A percentile compares a stretch with the other conserved stretches of the same genome.
Evolutionary conservation across 2,113 vertebrate genomes (phyloP).

Genomic region (Stigmatopora argus): DNA sequence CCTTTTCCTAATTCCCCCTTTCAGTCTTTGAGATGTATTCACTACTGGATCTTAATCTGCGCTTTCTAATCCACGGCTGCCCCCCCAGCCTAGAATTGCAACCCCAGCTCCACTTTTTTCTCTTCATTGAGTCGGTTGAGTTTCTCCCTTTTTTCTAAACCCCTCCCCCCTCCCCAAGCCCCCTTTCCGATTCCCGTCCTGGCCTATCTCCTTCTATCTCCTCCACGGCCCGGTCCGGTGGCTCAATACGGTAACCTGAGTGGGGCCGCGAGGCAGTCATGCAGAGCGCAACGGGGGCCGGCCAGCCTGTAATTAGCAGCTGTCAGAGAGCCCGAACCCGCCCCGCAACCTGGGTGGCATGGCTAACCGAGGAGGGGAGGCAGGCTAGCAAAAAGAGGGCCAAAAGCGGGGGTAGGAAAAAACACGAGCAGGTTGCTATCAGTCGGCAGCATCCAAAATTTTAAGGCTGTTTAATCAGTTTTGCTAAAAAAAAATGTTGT

Average conservation of each 20-base stretch:
- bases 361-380: conserved; percentile 35
- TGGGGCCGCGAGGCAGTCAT: conserved; percentile 67
- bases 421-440: no score
- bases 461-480: background rate
- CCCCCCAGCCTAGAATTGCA: conserved; percentile 7
- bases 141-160: conserved; percentile 16
- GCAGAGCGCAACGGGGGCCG: conserved; percentile 72
- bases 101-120: conserved; percentile 33
- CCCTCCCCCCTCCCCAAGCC: conserved; percentile 5
- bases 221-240: conserved; percentile 52
- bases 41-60: conserved; percentile 68
- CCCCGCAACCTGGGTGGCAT: conserved; percentile 80
- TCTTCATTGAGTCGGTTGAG: conserved; percentile 47
- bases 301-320: conserved; percentile 78
- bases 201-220: conserved; percentile 40
- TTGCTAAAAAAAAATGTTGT: background rate
- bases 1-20: conserved; percentile 54
- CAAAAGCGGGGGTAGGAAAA: conserved; percentile 38
- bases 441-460: background rate
- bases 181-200: conserved; percentile 19
- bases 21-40: conserved; percentile 68
- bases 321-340: conserved; percentile 72
- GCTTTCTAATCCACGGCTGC: conserved; percentile 66
- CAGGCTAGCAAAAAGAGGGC: conserved; percentile 2
- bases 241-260: conserved; percentile 68